Conservation (phyloP, 2,888 invertebrate species). For the Dyspetes luteomarginatus region DNA sequence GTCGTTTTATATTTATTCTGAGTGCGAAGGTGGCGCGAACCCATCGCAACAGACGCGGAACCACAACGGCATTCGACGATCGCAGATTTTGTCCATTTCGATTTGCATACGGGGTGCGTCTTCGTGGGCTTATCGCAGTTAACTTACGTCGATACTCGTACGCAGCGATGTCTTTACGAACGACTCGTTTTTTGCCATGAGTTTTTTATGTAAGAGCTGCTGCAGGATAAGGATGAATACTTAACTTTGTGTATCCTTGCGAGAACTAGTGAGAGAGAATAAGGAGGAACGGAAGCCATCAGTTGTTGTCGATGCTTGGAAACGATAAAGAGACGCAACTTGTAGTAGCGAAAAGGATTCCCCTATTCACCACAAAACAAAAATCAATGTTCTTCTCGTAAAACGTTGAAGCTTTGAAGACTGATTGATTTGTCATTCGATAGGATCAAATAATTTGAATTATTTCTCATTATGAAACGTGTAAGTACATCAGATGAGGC, state of each 20-base stretch:
- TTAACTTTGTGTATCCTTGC: conserved; percentile 13
- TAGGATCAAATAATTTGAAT: neutral
- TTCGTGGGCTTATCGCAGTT: conserved; percentile 50
- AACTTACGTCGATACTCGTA: conserved; percentile 43
- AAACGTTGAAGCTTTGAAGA: neutral
- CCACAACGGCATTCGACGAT: conserved; percentile 16
- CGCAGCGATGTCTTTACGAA: conserved; percentile 18
- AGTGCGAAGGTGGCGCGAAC: conserved; percentile 76
- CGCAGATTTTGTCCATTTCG: conserved; percentile 28
- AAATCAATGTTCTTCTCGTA: neutral
- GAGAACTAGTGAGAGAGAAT: neutral
- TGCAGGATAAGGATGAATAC: conserved; percentile 17
- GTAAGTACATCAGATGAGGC: neutral
- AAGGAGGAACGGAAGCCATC: conserved; percentile 46
- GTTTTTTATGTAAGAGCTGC: conserved; percentile 17
- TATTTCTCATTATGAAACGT: neutral
- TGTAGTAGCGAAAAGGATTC: conserved; percentile 1
- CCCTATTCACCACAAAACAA: neutral
- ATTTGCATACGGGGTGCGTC: conserved; percentile 54
- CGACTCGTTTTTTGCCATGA: neutral
- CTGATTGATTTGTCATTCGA: neutral
- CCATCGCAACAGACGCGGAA: conserved; percentile 44
- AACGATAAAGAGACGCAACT: conserved; percentile 14
- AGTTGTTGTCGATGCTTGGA: conserved; percentile 29
- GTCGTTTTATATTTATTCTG: neutral